Base-by-base conservation (phyloP, 1,140 invertebrate genomes). In the Cotesia typhae region DNA sequence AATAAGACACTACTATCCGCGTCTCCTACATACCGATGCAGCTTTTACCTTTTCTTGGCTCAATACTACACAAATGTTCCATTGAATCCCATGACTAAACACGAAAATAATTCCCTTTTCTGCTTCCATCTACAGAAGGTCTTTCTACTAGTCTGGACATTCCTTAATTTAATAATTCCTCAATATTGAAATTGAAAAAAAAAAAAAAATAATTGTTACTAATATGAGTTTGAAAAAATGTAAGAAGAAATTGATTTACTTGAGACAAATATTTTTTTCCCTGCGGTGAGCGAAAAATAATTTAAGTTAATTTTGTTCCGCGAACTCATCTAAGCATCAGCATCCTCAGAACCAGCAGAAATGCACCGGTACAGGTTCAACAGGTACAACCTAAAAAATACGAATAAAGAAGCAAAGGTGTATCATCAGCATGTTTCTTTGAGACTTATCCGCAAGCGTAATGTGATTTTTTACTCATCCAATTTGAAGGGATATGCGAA, bases 21-120 rank as follows among this genome's bases (percentile, higher is more conserved):
- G 70, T 68, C 61, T 61, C 65, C 67, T 74, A 71, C 70, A 71
- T 52, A 59, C 70, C 70, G 36, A 38, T 71, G 37, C 68, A 55
- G 67, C 35, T 10, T 55, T 36, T 60, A 55, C 57, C 59, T 60
- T 38, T 35, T 51, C 38, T 37, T 37, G 35, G 14, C 47, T 53
- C 36, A 51, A 53, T 60, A 10, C 35, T 51, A 59, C 55, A 53
- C 41, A 63, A 52, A 71, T 67, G 41, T 47, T 72, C 70, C 70
- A 66, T 67, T 64, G 66, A 52, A 63, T 64, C 51, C 60, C 53
- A 28, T 51, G 37, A 37, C 59, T 47, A 51, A 51, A 71, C 47
- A 63, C 36, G 64, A 52, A 67, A 52, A 67, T 67, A 63, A 12
- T 17, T 63, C 60, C 60, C 10, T 63, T 12, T 12, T 28, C 3